Conservation (phyloP, 2,113 vertebrate species). For the Dipodomys stephensi region DNA sequence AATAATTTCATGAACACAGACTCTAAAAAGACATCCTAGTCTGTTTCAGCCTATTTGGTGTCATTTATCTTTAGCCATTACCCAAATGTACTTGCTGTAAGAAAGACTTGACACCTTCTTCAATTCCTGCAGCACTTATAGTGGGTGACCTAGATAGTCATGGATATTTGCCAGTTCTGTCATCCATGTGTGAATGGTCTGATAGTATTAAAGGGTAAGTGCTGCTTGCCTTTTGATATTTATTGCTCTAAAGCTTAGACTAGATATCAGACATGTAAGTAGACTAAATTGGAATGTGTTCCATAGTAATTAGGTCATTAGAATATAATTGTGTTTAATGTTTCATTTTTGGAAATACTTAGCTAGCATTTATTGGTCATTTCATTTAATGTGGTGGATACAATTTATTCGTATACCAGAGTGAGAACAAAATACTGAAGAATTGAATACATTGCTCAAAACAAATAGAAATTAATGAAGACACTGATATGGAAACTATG, state of each 20-base stretch:
- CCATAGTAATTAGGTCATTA: background rate
- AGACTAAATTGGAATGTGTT: constrained; percentile 4
- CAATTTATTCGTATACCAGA: background rate
- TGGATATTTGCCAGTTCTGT: constrained; percentile 49
- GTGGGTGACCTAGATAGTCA: constrained; percentile 64
- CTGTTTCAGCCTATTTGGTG: background rate
- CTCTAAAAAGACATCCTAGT: background rate
- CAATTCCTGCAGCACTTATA: constrained; percentile 33
- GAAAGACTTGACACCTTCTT: constrained; percentile 8
- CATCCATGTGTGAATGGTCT: constrained; percentile 36
- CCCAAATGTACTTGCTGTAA: constrained; percentile 54
- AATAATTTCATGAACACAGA: constrained; percentile 14
- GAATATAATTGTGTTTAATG: background rate
- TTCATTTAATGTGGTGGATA: background rate
- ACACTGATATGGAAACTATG: background rate
- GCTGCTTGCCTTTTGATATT: background rate
- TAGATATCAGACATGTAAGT: background rate
- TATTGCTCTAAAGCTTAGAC: background rate
- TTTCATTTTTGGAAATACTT: background rate
- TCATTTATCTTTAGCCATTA: constrained; percentile 65
- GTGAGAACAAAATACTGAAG: background rate
- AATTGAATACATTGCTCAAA: background rate
- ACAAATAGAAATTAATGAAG: background rate
- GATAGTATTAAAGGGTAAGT: background rate
- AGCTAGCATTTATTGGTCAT: background rate